Conservation (phyloP, 2,888 invertebrate genomes). For the Sinopyrophorus schimmeli region DNA sequence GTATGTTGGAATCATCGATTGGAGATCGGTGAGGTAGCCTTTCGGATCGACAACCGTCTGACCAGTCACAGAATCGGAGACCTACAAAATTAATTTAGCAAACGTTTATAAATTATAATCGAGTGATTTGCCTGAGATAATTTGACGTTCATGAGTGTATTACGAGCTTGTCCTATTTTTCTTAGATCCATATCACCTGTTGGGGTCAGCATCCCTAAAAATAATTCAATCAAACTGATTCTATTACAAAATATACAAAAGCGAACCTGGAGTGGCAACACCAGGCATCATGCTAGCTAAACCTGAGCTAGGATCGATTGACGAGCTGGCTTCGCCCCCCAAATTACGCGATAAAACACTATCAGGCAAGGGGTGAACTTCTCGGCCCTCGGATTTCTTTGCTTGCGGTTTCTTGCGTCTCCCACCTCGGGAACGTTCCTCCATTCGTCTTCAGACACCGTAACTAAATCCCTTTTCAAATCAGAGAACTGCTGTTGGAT, state of each 20-base stretch:
- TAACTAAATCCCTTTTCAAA: conserved; percentile 82
- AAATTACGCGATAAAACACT: conserved; percentile 87
- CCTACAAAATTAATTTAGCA: conserved; percentile 63
- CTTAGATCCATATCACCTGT: conserved; percentile 93
- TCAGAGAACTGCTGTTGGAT: conserved; percentile 99
- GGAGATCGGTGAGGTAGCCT: conserved; percentile 98
- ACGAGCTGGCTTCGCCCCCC: conserved; percentile 76
- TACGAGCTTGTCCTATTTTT: conserved; percentile 98
- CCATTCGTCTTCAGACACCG: conserved; percentile 94
- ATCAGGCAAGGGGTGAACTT: conserved; percentile 96
- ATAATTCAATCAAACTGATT: background rate
- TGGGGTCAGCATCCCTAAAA: conserved; percentile 74
- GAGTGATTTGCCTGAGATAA: conserved; percentile 91
- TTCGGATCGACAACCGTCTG: conserved; percentile 99
- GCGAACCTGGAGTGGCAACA: conserved; percentile 72
- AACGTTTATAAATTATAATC: background rate
- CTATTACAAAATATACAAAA: background rate
- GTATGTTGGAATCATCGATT: conserved; percentile 98
- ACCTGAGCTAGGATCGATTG: conserved; percentile 84
- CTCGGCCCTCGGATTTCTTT: conserved; percentile 92
- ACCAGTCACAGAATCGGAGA: conserved; percentile 96
- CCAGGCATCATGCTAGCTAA: conserved; percentile 87
- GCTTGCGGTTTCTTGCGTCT: conserved; percentile 96
- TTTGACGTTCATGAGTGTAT: conserved; percentile 98
- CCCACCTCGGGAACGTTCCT: conserved; percentile 97